These are phyloP conservation scores for Cryptophagus acutangulus DNA, from an alignment of 2,888 invertebrate genomes.

Conservation along the genomic window DNA sequence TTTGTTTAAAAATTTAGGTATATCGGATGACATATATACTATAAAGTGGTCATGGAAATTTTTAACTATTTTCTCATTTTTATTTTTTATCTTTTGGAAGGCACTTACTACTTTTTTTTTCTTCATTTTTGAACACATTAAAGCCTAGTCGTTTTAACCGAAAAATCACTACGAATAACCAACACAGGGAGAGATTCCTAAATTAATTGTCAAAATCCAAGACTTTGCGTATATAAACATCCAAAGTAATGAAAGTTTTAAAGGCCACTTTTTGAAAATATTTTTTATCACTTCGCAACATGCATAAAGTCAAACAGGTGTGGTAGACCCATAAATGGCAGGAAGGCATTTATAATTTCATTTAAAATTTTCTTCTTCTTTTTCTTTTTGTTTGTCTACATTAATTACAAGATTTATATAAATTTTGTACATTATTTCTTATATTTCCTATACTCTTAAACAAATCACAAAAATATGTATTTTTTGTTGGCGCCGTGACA, in stretches of 20 bases:
- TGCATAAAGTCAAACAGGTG: conserved; percentile 43
- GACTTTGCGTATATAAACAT: conserved; percentile 28
- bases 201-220: conserved; percentile 26
- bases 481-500: conserved; percentile 43
- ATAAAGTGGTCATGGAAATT: conserved; percentile 58
- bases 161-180: conserved; percentile 27
- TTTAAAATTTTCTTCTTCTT: conserved; percentile 31
- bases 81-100: conserved; percentile 68
- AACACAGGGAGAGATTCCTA: neutral
- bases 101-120: conserved; percentile 74
- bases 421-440: conserved; percentile 53
- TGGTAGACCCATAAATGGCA: conserved; percentile 60
- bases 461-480: conserved; percentile 52
- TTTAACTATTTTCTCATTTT: no score
- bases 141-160: conserved; percentile 57
- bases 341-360: conserved; percentile 58
- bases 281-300: conserved; percentile 45
- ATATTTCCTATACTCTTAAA: conserved; percentile 45
- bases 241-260: conserved; percentile 37
- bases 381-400: conserved; percentile 47
- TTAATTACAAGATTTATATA: conserved; percentile 49
- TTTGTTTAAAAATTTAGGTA: conserved; percentile 45
- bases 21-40: conserved; percentile 48
- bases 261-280: conserved; percentile 50
- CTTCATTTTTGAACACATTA: conserved; percentile 69